These are phyloP conservation scores for Leucophora obtusa DNA, from an alignment of 2,888 invertebrate species.

Conservation along the genomic window DNA sequence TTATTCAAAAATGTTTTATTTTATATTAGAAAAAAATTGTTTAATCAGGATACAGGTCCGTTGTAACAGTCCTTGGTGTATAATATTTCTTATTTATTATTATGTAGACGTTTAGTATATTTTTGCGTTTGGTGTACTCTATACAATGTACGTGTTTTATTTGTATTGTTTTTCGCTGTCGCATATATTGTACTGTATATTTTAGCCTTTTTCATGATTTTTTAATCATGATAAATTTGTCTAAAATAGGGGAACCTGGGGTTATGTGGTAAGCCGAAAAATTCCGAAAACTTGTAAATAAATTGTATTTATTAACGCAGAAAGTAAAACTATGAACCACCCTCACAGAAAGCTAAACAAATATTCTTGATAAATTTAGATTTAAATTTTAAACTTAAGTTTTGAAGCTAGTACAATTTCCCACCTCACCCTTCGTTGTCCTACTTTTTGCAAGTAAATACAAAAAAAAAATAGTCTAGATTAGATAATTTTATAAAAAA, in stretches of 20 bases:
- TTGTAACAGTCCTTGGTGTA: not conserved
- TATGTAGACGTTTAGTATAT: not conserved
- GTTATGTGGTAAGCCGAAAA: too few relatives aligned
- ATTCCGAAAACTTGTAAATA: too few relatives aligned
- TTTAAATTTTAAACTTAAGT: too few relatives aligned
- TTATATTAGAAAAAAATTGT: too few relatives aligned
- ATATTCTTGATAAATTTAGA: too few relatives aligned
- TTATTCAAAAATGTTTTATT: too few relatives aligned
- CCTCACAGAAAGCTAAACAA: too few relatives aligned
- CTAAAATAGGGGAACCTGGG: not conserved
- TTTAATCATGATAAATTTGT: conserved; percentile 40
- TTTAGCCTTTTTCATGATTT: not conserved
- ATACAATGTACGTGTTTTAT: not conserved
- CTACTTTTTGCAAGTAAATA: conserved; percentile 29
- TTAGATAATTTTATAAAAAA: conserved; percentile 43
- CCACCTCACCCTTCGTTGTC: too few relatives aligned
- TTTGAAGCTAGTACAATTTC: too few relatives aligned
- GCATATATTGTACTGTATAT: not conserved
- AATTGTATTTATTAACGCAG: too few relatives aligned
- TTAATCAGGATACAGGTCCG: not conserved
- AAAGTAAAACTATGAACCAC: too few relatives aligned
- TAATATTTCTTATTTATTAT: not conserved
- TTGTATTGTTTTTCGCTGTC: conserved; percentile 8
- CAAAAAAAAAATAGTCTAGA: conserved; percentile 34
- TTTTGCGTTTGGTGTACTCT: conserved; percentile 11